These are phyloP conservation scores for Conus canariensis DNA, from an alignment of 2,888 invertebrate genomes.

Conservation along the genomic window DNA sequence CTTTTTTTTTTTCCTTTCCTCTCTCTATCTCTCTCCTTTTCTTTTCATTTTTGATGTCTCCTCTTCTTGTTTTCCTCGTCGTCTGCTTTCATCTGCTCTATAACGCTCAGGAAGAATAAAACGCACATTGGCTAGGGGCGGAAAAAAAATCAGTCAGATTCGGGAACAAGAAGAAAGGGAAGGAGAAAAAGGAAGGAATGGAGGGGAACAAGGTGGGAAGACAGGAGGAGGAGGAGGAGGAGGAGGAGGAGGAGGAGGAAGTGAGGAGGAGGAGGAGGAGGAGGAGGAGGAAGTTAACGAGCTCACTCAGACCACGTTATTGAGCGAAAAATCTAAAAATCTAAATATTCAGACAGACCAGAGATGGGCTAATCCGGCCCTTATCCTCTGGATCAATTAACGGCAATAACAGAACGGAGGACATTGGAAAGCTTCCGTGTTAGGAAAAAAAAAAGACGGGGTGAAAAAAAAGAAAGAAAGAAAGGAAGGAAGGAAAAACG, in stretches of 20 bases:
- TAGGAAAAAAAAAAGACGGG: neutral
- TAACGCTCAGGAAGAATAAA: neutral
- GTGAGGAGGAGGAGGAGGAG: neutral
- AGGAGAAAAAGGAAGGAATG: neutral
- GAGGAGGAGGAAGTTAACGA: slow-evolving; percentile 28
- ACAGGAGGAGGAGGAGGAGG: neutral
- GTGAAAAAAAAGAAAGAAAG: neutral
- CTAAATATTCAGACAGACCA: slow-evolving; percentile 39
- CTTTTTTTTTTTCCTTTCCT: neutral
- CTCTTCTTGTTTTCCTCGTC: neutral
- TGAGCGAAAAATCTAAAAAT: slow-evolving; percentile 38
- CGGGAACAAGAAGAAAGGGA: neutral
- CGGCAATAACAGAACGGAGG: slow-evolving; percentile 25
- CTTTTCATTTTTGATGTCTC: neutral
- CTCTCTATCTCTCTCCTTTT: neutral
- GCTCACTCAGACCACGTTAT: slow-evolving; percentile 37
- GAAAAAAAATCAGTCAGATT: neutral
- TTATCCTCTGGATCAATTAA: slow-evolving; percentile 35
- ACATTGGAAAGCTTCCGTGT: slow-evolving; percentile 7
- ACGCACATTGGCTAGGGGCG: neutral
- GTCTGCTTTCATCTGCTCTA: neutral
- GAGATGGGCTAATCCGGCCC: slow-evolving; percentile 30
- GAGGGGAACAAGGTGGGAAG: neutral
- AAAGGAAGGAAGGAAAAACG: neutral
- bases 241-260: neutral